These are phyloP conservation scores for Callosobruchus maculatus DNA, from an alignment of 2,888 invertebrate genomes.

Conservation along the genomic window DNA sequence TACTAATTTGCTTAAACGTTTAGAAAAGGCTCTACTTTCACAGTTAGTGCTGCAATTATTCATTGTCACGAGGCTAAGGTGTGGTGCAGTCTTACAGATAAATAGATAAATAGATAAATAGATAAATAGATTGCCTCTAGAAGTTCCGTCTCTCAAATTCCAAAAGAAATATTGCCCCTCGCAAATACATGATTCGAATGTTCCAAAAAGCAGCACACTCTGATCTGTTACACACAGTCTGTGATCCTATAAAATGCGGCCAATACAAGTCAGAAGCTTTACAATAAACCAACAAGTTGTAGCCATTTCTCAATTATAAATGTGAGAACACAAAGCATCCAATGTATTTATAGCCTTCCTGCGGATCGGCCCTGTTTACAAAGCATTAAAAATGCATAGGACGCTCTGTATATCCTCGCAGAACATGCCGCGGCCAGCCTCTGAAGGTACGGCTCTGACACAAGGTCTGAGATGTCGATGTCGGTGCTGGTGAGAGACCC, in stretches of 20 bases:
- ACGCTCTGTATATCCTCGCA: neutral
- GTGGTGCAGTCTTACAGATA: too few relatives aligned
- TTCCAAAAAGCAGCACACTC: too few relatives aligned
- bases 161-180: too few relatives aligned
- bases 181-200: too few relatives aligned
- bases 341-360: conserved; percentile 27
- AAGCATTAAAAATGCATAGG: conserved; percentile 14
- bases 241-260: conserved; percentile 21
- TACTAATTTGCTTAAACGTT: too few relatives aligned
- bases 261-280: conserved; percentile 34
- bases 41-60: too few relatives aligned
- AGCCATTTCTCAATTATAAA: conserved; percentile 45
- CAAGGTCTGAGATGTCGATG: neutral
- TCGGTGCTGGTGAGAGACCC: neutral
- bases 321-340: conserved; percentile 41
- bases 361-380: conserved; percentile 28
- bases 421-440: neutral
- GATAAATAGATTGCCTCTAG: too few relatives aligned
- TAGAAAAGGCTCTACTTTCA: too few relatives aligned
- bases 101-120: too few relatives aligned
- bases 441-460: neutral
- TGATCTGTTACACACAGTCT: neutral
- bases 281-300: conserved; percentile 45
- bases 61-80: too few relatives aligned
- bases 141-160: too few relatives aligned